A percentile compares a stretch with the other conserved stretches of the same genome.
phyloP scores from a whole-genome alignment of 2,888 invertebrate genomes.

The Rhingia campestris region DNA sequence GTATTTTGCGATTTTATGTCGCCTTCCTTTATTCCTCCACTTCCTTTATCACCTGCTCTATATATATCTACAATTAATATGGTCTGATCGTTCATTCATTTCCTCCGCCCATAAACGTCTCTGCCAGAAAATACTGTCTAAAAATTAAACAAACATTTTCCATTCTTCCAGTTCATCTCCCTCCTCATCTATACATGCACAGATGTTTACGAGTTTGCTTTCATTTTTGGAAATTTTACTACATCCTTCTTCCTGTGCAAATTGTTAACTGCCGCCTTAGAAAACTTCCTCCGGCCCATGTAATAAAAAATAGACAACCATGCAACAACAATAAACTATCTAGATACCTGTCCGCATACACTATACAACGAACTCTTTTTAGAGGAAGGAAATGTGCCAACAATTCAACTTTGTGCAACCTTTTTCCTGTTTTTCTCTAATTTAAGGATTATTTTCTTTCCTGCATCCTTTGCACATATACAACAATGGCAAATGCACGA shows the following conservation, averaged over 20 bases:
- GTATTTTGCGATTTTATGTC: no score
- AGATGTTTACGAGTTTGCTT: conserved; percentile 38
- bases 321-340: conserved; percentile 6
- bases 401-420: conserved; percentile 41
- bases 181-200: background rate
- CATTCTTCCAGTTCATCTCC: no score
- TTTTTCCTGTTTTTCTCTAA: conserved; percentile 31
- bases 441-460: conserved; percentile 36
- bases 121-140: no score
- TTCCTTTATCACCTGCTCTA: no score
- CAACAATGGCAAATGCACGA: background rate
- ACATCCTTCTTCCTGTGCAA: conserved; percentile 26
- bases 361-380: background rate
- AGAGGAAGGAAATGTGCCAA: conserved; percentile 23
- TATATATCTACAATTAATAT: no score
- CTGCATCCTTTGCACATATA: conserved; percentile 1
- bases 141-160: no score
- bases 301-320: background rate
- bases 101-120: no score
- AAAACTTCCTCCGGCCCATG: conserved; percentile 24
- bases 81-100: no score
- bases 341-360: conserved; percentile 10
- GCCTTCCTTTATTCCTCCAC: no score
- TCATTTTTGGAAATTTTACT: conserved; percentile 11
- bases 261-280: conserved; percentile 21